phyloP scores from a whole-genome alignment of 1,140 invertebrate species.

The Drosophila ambigua region DNA sequence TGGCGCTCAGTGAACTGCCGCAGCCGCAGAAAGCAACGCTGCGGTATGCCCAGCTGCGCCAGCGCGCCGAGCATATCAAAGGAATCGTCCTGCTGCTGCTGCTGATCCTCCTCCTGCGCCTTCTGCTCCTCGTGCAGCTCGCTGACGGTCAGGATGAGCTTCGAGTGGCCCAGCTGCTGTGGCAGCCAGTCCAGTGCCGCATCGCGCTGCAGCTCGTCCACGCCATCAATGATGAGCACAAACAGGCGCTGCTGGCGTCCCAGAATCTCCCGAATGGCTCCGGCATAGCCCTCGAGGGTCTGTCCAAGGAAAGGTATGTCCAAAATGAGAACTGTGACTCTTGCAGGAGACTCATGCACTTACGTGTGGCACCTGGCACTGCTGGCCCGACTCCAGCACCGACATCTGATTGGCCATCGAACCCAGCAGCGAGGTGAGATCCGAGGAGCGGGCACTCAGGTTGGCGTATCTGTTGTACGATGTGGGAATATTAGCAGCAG shows the following conservation, averaged over 20 bases:
- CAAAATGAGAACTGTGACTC: too few species aligned
- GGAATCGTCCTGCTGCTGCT: constrained; percentile 26
- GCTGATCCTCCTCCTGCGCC: constrained; percentile 34
- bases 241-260: constrained; percentile 80
- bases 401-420: constrained; percentile 83
- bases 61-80: constrained; percentile 69
- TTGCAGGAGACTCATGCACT: constrained; percentile 6
- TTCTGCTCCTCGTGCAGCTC: constrained; percentile 42
- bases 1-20: constrained; percentile 79
- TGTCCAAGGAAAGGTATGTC: constrained; percentile 13
- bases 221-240: constrained; percentile 89
- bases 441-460: constrained; percentile 73
- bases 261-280: constrained; percentile 60
- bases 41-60: constrained; percentile 72
- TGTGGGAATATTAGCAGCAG: background rate
- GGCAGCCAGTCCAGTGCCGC: constrained; percentile 88
- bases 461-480: constrained; percentile 66
- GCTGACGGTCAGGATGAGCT: constrained; percentile 89
- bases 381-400: constrained; percentile 66
- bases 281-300: constrained; percentile 60
- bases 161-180: constrained; percentile 87
- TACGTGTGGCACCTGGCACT: constrained; percentile 76
- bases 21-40: constrained; percentile 75
- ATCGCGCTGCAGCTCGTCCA: constrained; percentile 87
- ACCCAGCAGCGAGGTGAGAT: constrained; percentile 74